phyloP scores from a whole-genome alignment of 1,140 invertebrate genomes.

The roundworm (Caenorhabditis elegans) region WBcel235 BX284606.5:16269001-16269500 shows the following conservation, averaged over 20 bases:
- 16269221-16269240: conserved; percentile 54
- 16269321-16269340: conserved; percentile 53
- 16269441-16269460: conserved; percentile 51
- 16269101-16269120: conserved; percentile 69
- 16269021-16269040: conserved; percentile 69
- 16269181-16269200: conserved; percentile 66
- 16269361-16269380: conserved; percentile 53
- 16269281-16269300: conserved; percentile 54
- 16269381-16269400: conserved; percentile 53
- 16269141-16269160: conserved; percentile 55
- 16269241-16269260: too few species aligned
- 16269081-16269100: conserved; percentile 70
- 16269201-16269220: conserved; percentile 65
- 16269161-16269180: conserved; percentile 64
- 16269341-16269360: conserved; percentile 55
- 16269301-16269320: conserved; percentile 54
- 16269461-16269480: too few species aligned
- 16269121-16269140: conserved; percentile 68
- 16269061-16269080: conserved; percentile 69
- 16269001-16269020: conserved; percentile 68
- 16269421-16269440: conserved; percentile 48
- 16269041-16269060: conserved; percentile 70
- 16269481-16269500: too few species aligned
- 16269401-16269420: conserved; percentile 54
- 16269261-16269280: conserved; percentile 40